Conservation (phyloP, 2,888 invertebrate species). For the Papilio elwesi region DNA sequence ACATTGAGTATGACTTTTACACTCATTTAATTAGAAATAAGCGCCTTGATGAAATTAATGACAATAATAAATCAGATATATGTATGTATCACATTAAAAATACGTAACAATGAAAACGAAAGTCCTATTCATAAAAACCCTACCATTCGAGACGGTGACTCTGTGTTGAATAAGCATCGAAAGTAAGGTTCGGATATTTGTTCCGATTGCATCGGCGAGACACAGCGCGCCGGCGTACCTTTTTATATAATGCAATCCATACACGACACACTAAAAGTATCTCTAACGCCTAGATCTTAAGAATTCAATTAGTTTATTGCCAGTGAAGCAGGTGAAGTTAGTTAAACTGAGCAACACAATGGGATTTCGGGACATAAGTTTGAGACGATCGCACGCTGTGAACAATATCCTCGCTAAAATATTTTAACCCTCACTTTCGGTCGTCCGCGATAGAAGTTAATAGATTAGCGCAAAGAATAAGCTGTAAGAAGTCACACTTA, state of each 20-base stretch:
- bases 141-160: conserved; percentile 15
- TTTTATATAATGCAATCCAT: conserved; percentile 32
- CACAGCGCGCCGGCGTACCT: conserved; percentile 26
- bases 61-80: conserved; percentile 15
- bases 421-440: conserved; percentile 79
- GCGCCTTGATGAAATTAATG: conserved; percentile 1
- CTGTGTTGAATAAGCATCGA: conserved; percentile 51
- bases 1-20: neutral
- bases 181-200: conserved; percentile 52
- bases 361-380: conserved; percentile 42
- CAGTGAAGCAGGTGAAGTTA: conserved; percentile 33
- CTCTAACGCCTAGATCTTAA: conserved; percentile 11
- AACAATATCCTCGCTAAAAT: conserved; percentile 79
- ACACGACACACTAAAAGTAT: neutral
- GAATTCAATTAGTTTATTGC: conserved; percentile 13
- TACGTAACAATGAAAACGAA: conserved; percentile 46
- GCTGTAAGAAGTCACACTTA: conserved; percentile 50
- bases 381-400: conserved; percentile 66
- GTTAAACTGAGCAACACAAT: conserved; percentile 36
- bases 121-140: conserved; percentile 41
- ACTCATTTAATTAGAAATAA: neutral
- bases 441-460: conserved; percentile 54
- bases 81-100: conserved; percentile 28
- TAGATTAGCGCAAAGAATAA: conserved; percentile 56
- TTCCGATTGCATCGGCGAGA: conserved; percentile 35